Evolutionary conservation across 2,113 vertebrate genomes (phyloP), one percentile per base, ranked within the genome.

Genomic region (Euleptes europaea): DNA sequence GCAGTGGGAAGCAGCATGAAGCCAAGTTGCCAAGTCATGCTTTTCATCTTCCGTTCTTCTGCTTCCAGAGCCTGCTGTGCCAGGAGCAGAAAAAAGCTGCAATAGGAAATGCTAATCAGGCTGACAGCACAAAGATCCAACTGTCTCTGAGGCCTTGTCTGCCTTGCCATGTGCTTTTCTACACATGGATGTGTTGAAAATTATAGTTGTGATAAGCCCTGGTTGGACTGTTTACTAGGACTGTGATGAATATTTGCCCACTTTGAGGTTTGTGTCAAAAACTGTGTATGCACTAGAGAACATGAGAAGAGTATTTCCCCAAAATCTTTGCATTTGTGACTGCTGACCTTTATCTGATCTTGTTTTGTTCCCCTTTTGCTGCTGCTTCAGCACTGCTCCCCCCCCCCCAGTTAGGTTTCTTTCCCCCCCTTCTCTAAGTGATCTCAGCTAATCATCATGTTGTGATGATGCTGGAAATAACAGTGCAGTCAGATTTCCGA

Each of bases 1-100:
- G 75, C 81, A 67, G 80, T 8, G 67, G 74, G n/a, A 83, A 87
- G 74, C 93, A 93, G 89, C 83, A 71, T 69, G 92, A 91, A 92
- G 92, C 91, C 75, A 88, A 78, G 86, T 74, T 85, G 84, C 78
- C 26, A 19, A 89, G 80, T 82, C 57, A 57, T 78, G 60, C 70
- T 89, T 89, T 86, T 86, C 78, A 89, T 85, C 84, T 85, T 86
- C 69, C 75, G 73, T 85, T 89, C 63, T 85, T 85, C 78, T 83
- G 80, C 69, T 82, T 79, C 75, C 76, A 82, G 57, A 54, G n/a
- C 84, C 57, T 86, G 80, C 69, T 79, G 84, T 66, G 84, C 38
- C 17, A 74, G 63, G 83, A 42, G 73, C 26, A 71, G 70, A 38
- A 60, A 23, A 65, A 88, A 78, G 44, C 69, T 78, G 69, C 60